Percentiles rank a stretch among this genome's conserved stretches.
phyloP scores from a whole-genome alignment of 1,140 invertebrate genomes.

The Platyscapa corneri region DNA sequence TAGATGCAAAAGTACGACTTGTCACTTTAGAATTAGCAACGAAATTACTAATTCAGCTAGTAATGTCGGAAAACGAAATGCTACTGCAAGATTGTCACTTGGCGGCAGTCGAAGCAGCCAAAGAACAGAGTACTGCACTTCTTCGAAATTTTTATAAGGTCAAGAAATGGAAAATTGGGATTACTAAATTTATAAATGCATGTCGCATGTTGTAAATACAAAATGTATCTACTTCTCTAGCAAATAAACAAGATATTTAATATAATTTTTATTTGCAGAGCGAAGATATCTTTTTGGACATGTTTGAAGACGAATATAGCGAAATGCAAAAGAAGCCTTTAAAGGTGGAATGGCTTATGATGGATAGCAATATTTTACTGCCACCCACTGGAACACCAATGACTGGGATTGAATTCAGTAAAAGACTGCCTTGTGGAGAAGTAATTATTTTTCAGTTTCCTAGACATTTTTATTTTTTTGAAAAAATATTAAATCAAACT shows the following conservation, averaged over 20 bases:
- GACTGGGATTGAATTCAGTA: conserved; percentile 96
- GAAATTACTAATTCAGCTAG: conserved; percentile 81
- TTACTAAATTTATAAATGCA: conserved; percentile 47
- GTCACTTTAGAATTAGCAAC: conserved; percentile 93
- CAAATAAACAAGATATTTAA: conserved; percentile 18
- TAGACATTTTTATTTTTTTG: background rate
- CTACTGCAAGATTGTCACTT: conserved; percentile 73
- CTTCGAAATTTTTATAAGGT: conserved; percentile 95
- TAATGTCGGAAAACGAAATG: conserved; percentile 73
- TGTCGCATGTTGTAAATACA: conserved; percentile 26
- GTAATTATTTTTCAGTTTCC: conserved; percentile 70
- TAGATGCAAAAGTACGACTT: conserved; percentile 87
- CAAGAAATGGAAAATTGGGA: conserved; percentile 46
- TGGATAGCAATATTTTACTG: conserved; percentile 96
- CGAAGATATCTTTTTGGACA: conserved; percentile 98
- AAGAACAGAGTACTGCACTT: conserved; percentile 89
- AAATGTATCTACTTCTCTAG: conserved; percentile 10
- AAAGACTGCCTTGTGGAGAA: conserved; percentile 96
- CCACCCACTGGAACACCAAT: conserved; percentile 97
- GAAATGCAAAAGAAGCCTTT: conserved; percentile 91
- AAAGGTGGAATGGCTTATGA: conserved; percentile 94
- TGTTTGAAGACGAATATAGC: conserved; percentile 98
- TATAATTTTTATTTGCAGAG: conserved; percentile 75
- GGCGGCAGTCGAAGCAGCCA: conserved; percentile 83
- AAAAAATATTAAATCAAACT: background rate